Base-by-base conservation (phyloP, 2,113 vertebrate genomes). In the Corydoras maculifer region DNA sequence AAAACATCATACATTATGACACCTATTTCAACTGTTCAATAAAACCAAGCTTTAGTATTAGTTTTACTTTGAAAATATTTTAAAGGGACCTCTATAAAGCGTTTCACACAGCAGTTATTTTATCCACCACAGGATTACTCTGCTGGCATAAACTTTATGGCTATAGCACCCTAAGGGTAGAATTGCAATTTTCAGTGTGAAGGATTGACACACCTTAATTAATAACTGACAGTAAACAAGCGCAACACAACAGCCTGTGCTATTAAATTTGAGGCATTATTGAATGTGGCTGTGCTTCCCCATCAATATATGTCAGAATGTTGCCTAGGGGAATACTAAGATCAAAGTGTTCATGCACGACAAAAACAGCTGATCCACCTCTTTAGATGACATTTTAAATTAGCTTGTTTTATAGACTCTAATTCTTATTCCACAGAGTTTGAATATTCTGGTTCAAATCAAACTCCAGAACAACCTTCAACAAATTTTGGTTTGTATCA, bases 401-500 rank as follows among this genome's bases (percentile, higher is more conserved):
- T 71, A 31, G 65, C 11, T 65, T 65, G 4, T 43, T 64, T 9
- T 25, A 43, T 35, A 71, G 7, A 43, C 35, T 8, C 35, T 69
- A 11, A 29, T 10, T 70, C 29, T 18, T 70, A 60, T 86, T 86
- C 88, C 88, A 77, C 89, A 94, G 93, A 92, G 88, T 88, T 90
- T 74, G 76, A 81, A 53, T 86, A 84, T 83, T 78, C 82, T 83
- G 90, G 90, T 82, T 79, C 89, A 43, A 43, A 43, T 81, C 90
- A 86, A 79, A 91, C 84, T 79, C 80, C 90, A 78, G 83, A 88
- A 61, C 89, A 92, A 78, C 83, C 88, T 78, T 88, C 90, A 63
- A 31, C 43, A 75, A 87, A 88, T 67, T 81, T 90, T 80, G 92
- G 92, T 92, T 90, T 85, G 92, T 86, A 2, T 75, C 73, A 80